These are phyloP conservation scores for Pseudonaja textilis DNA, from an alignment of 2,113 vertebrate species.

Conservation along the genomic window DNA sequence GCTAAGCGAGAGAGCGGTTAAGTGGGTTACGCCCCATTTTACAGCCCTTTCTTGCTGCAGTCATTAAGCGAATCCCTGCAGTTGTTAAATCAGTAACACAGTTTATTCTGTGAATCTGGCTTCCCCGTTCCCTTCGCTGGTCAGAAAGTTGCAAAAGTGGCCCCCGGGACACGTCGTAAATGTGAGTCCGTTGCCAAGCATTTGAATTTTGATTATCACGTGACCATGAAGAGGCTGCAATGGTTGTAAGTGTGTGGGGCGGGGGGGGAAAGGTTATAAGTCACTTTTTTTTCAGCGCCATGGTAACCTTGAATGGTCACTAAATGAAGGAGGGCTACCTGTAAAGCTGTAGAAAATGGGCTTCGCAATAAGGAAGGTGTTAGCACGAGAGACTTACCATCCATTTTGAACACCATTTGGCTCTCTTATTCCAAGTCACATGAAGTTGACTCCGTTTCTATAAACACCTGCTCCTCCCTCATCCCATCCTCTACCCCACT, in stretches of 20 bases:
- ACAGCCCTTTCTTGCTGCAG: not conserved
- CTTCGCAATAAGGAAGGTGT: not conserved
- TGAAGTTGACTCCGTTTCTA: not conserved
- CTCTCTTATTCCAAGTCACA: not conserved
- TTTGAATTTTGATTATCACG: not conserved
- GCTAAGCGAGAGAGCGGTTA: not conserved
- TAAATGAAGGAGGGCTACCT: not conserved
- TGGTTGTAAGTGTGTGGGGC: not conserved
- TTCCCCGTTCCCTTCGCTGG: not conserved
- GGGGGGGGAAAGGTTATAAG: accelerated
- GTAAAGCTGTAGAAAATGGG: not conserved
- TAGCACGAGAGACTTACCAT: not conserved
- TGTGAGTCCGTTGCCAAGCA: not conserved
- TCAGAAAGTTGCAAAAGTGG: not conserved
- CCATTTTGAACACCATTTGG: not conserved
- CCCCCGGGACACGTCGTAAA: not conserved
- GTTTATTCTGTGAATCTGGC: not conserved
- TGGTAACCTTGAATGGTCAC: not conserved
- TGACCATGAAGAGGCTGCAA: not conserved
- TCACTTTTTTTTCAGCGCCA: not conserved
- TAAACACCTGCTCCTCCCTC: accelerated
- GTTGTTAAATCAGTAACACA: not conserved
- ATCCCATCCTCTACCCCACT: accelerated
- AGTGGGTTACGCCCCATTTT: not conserved
- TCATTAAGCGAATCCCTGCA: not conserved